These are phyloP conservation scores for Philonicus albiceps DNA, from an alignment of 2,888 invertebrate genomes.

Conservation along the genomic window DNA sequence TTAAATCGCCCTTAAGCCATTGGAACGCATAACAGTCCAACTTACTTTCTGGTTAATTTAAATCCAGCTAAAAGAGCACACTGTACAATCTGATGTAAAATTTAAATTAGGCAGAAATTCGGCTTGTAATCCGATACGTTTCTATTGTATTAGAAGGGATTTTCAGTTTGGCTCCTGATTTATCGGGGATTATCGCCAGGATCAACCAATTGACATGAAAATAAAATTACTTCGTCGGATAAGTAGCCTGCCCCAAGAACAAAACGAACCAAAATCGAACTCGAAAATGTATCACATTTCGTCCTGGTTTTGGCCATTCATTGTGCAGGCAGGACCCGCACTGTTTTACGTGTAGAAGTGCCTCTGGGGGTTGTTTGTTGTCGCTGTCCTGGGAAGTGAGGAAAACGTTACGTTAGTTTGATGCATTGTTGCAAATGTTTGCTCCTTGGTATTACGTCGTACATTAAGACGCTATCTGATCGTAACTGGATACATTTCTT, in stretches of 20 bases:
- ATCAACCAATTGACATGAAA: slow-evolving; percentile 43
- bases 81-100: slow-evolving; percentile 29
- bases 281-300: slow-evolving; percentile 42
- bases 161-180: slow-evolving; percentile 25
- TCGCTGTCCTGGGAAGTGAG: slow-evolving; percentile 37
- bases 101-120: slow-evolving; percentile 43
- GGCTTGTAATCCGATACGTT: slow-evolving; percentile 23
- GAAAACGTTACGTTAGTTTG: slow-evolving; percentile 36
- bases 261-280: not conserved
- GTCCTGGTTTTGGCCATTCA: slow-evolving; percentile 10
- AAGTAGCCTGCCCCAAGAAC: not conserved
- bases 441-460: not conserved
- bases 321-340: not conserved
- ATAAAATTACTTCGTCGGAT: slow-evolving; percentile 36
- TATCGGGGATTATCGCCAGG: slow-evolving; percentile 40
- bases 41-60: slow-evolving; percentile 41
- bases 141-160: not conserved
- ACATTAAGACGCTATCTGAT: slow-evolving; percentile 21
- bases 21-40: not conserved
- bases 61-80: slow-evolving; percentile 3
- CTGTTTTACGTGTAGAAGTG: not conserved
- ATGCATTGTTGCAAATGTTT: slow-evolving; percentile 18
- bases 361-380: slow-evolving; percentile 26
- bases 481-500: slow-evolving; percentile 39
- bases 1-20: not conserved